Evolutionary conservation across 2,113 vertebrate species (phyloP).

Genomic region (Phrynosoma blainvillii): DNA sequence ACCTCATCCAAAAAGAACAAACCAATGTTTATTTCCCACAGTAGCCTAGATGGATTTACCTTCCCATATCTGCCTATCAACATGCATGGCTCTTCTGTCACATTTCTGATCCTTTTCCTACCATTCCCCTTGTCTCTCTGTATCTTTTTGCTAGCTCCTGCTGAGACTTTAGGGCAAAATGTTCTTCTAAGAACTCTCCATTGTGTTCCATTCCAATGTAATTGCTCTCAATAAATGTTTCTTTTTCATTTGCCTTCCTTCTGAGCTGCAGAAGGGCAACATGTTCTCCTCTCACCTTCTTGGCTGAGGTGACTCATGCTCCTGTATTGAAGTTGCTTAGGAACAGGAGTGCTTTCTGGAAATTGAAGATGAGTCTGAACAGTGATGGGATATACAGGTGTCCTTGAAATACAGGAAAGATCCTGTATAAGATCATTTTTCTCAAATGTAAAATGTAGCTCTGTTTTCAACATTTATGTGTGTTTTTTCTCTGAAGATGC

Average conservation of each 20-base stretch:
- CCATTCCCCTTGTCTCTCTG: background rate
- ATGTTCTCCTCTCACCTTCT: background rate
- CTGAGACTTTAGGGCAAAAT: slow-evolving; percentile 20
- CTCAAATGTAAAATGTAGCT: background rate
- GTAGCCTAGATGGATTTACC: background rate
- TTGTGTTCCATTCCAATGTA: slow-evolving; percentile 21
- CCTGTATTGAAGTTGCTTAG: slow-evolving; percentile 18
- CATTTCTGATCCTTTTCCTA: slow-evolving; percentile 35
- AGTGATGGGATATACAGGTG: slow-evolving; percentile 10
- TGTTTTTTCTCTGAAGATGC: no score
- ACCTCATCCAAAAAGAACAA: no score
- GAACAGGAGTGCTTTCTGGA: slow-evolving; percentile 27
- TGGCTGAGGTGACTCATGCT: slow-evolving; percentile 7
- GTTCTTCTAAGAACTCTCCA: slow-evolving; percentile 25
- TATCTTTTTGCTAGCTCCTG: background rate
- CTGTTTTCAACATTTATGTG: background rate
- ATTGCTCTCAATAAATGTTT: slow-evolving; percentile 27
- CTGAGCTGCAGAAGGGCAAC: slow-evolving; percentile 21
- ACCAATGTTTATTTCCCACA: background rate
- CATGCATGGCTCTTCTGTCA: background rate
- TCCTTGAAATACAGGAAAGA: background rate
- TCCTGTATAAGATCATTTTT: accelerated
- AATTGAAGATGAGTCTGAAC: slow-evolving; percentile 26
- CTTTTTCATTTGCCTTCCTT: slow-evolving; percentile 24
- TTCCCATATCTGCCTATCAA: background rate